Evolutionary conservation across 2,113 vertebrate genomes (phyloP).

Genomic region (Etheostoma cragini): DNA sequence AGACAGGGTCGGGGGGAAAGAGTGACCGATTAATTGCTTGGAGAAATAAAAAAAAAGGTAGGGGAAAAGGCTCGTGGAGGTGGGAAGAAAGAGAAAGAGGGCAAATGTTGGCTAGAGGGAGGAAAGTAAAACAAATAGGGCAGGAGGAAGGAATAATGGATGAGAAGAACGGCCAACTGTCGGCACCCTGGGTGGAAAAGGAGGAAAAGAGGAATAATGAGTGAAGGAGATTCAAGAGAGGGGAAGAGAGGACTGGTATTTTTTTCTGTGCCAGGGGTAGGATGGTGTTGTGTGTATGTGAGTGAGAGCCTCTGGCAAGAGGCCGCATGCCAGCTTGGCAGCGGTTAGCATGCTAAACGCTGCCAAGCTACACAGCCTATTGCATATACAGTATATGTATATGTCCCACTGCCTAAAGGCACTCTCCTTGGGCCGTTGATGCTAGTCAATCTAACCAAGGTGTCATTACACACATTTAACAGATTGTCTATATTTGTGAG

Average conservation of each 20-base stretch:
- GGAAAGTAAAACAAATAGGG: constrained; percentile 37
- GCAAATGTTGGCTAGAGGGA: constrained; percentile 37
- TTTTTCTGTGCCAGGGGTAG: constrained; percentile 31
- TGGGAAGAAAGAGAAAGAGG: constrained; percentile 33
- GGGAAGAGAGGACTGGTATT: constrained; percentile 29
- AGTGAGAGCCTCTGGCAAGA: constrained; percentile 35
- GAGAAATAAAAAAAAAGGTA: constrained; percentile 27
- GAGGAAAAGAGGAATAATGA: constrained; percentile 21
- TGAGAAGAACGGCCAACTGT: constrained; percentile 38
- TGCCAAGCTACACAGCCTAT: too few relatives aligned
- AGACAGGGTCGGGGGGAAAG: neutral
- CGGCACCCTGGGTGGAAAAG: constrained; percentile 41
- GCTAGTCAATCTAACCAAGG: constrained; percentile 29
- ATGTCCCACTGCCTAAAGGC: constrained; percentile 26
- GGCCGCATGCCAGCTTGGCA: constrained; percentile 4
- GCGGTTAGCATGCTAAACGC: constrained; percentile 5
- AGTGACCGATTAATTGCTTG: constrained; percentile 34
- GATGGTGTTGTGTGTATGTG: neutral
- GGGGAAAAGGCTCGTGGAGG: constrained; percentile 47
- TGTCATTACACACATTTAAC: constrained; percentile 1
- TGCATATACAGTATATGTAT: neutral
- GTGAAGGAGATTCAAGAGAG: constrained; percentile 5
- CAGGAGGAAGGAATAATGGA: constrained; percentile 11
- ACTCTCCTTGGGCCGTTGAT: constrained; percentile 44
- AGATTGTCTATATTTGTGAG: neutral